phyloP scores from a whole-genome alignment of 2,113 vertebrate species.

The Amphiprion ocellaris region DNA sequence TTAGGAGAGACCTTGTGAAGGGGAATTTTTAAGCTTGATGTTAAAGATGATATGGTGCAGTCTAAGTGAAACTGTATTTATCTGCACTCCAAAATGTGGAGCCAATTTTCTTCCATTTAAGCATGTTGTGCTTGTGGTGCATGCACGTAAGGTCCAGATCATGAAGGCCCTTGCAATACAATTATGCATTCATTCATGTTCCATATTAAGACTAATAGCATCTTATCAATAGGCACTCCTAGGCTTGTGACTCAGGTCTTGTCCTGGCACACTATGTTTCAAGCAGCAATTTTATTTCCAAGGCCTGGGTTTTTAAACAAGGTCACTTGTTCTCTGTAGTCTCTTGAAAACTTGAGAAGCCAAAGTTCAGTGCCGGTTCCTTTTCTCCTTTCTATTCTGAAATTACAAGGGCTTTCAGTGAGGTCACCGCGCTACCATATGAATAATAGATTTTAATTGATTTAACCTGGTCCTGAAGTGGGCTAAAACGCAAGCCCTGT shows the following conservation, averaged over 20 bases:
- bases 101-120: constrained; percentile 65
- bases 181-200: constrained; percentile 54
- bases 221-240: constrained; percentile 44
- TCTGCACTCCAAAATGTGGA: constrained; percentile 68
- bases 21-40: constrained; percentile 44
- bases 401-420: constrained; percentile 82
- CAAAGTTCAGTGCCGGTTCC: constrained; percentile 74
- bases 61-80: constrained; percentile 62
- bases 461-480: constrained; percentile 96
- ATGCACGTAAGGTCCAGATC: constrained; percentile 49
- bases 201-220: constrained; percentile 57
- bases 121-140: constrained; percentile 30
- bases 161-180: constrained; percentile 38
- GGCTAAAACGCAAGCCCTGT: constrained; percentile 92
- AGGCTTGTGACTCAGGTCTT: constrained; percentile 35
- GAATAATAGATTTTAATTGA: constrained; percentile 99
- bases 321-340: constrained; percentile 64
- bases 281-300: constrained; percentile 65
- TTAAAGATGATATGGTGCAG: constrained; percentile 64
- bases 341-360: constrained; percentile 69
- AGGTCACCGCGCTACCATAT: constrained; percentile 87
- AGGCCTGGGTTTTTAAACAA: constrained; percentile 70
- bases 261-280: constrained; percentile 47
- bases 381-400: constrained; percentile 74
- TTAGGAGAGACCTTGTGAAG: constrained; percentile 50